These are phyloP conservation scores for Arothron firmamentum DNA, from an alignment of 2,113 vertebrate species.

Conservation along the genomic window DNA sequence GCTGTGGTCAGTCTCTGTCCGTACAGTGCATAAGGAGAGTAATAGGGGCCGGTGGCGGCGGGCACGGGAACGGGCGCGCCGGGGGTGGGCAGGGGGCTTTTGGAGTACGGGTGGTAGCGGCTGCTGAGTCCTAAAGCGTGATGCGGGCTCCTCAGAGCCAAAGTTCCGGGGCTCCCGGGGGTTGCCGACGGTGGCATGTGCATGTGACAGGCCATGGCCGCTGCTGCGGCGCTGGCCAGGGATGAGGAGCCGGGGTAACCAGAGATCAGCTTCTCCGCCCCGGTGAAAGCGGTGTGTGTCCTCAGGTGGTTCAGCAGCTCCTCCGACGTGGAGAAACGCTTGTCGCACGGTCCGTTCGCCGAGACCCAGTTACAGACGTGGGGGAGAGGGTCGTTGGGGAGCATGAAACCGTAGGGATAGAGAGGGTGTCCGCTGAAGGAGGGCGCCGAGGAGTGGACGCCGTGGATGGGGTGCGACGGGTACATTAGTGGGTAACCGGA, in stretches of 20 bases:
- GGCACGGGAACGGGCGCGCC: slow-evolving; percentile 92
- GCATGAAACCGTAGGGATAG: slow-evolving; percentile 98
- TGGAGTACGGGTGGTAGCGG: slow-evolving; percentile 98
- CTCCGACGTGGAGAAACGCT: slow-evolving; percentile 95
- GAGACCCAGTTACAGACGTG: slow-evolving; percentile 99
- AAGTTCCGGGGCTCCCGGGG: slow-evolving; percentile 87
- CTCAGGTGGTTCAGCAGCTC: slow-evolving; percentile 98
- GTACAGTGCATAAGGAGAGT: slow-evolving; percentile 97
- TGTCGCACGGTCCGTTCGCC: slow-evolving; percentile 97
- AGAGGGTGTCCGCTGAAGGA: slow-evolving; percentile 92
- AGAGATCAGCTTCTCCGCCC: slow-evolving; percentile 93
- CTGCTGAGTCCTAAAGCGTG: slow-evolving; percentile 97
- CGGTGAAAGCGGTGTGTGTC: slow-evolving; percentile 97
- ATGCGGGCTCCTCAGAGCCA: slow-evolving; percentile 91
- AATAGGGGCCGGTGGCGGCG: slow-evolving; percentile 95
- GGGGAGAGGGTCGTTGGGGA: slow-evolving; percentile 95
- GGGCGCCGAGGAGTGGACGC: slow-evolving; percentile 88
- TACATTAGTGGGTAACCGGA: slow-evolving; percentile 95
- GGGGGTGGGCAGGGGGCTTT: slow-evolving; percentile 92
- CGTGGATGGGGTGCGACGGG: slow-evolving; percentile 89
- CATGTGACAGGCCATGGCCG: slow-evolving; percentile 98
- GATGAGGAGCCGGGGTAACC: slow-evolving; percentile 94
- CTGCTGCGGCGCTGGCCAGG: slow-evolving; percentile 89
- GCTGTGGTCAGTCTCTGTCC: slow-evolving; percentile 99
- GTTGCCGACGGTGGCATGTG: slow-evolving; percentile 92